Base-by-base conservation (phyloP, 2,797 vertebrate species). In the Morus bassanus region DNA sequence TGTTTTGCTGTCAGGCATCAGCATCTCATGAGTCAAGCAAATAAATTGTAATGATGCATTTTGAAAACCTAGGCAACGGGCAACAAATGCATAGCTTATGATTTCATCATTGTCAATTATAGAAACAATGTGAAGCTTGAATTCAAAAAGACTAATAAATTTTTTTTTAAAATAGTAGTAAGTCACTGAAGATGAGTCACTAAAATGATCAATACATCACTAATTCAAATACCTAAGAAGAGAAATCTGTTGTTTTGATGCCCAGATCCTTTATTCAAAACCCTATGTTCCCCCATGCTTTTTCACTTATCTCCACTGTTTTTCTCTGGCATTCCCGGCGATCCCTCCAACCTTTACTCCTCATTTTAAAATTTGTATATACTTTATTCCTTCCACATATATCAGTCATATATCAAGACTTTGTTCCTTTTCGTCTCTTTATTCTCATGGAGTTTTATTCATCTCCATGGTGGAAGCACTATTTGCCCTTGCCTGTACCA, bases 31-130 rank as follows among this genome's bases (percentile, higher is more conserved):
- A 89, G 72, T 87, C 80, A 95, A 91, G 48, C 13, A 87, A 91
- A 95, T 86, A 91, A 95, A 91, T 64, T 56, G 37, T n/a, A 87
- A 45, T 87, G 88, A 94, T 9, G 14, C 68, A 85, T 48, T 93
- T 77, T 89, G 74, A 91, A 91, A 94, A 93, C 11, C 11, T 45
- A 78, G 37, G 59, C 68, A 74, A 45, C 48, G 64, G n/a, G 80
- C 56, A 70, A 74, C 0, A 2, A 59, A 39, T 85, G 39, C 11
- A 37, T 15, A 70, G 35, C 18, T 89, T 67, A 70, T 70, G 30
- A 68, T 39, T 94, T 92, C 51, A 74, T 79, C 53, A 56, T 48
- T 67, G 31, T 56, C 48, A 82, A 33, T 85, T 87, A 87, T 2
- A 70, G 56, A 83, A 65, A 54, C 16, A 70, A 48, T 33, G 33